phyloP scores from a whole-genome alignment of 2,888 invertebrate species.

The Cheilosia grossa region DNA sequence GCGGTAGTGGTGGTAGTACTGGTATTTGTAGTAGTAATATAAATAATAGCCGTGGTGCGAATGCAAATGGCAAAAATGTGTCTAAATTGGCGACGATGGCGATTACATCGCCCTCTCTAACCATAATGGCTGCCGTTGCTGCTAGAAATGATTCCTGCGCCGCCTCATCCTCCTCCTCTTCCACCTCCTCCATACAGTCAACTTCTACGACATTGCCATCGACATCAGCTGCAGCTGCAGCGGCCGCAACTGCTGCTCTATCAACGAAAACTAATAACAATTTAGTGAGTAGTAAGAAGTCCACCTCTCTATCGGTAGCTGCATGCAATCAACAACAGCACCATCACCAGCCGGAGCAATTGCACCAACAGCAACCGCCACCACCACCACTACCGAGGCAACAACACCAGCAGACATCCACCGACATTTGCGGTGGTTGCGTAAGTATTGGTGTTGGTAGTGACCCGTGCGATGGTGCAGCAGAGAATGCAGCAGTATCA shows the following conservation, averaged over 20 bases:
- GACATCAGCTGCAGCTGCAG: conserved; percentile 76
- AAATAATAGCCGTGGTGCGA: conserved; percentile 76
- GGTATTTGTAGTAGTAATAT: conserved; percentile 73
- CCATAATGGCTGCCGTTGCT: conserved; percentile 78
- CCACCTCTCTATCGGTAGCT: conserved; percentile 1
- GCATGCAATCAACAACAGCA: conserved; percentile 41
- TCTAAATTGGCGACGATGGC: conserved; percentile 72
- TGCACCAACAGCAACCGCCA: conserved; percentile 56
- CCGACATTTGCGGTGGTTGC: conserved; percentile 66
- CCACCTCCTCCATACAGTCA: conserved; percentile 21
- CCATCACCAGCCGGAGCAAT: conserved; percentile 45
- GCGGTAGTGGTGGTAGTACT: conserved; percentile 62
- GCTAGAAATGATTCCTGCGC: conserved; percentile 77
- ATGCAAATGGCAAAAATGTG: conserved; percentile 78
- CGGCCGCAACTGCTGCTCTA: conserved; percentile 9
- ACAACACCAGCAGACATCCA: conserved; percentile 71
- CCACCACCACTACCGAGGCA: conserved; percentile 69
- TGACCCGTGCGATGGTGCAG: conserved; percentile 53
- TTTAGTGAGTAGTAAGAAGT: conserved; percentile 62
- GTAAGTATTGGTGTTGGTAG: conserved; percentile 71
- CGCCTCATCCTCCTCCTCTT: conserved; percentile 51
- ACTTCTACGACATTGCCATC: conserved; percentile 75
- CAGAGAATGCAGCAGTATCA: conserved; percentile 58
- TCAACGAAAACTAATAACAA: conserved; percentile 61
- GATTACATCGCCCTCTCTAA: conserved; percentile 65